Percentiles rank a stretch among this genome's conserved stretches.
Conservation (phyloP, 2,888 invertebrate genomes). For the Salticus scenicus region DNA sequence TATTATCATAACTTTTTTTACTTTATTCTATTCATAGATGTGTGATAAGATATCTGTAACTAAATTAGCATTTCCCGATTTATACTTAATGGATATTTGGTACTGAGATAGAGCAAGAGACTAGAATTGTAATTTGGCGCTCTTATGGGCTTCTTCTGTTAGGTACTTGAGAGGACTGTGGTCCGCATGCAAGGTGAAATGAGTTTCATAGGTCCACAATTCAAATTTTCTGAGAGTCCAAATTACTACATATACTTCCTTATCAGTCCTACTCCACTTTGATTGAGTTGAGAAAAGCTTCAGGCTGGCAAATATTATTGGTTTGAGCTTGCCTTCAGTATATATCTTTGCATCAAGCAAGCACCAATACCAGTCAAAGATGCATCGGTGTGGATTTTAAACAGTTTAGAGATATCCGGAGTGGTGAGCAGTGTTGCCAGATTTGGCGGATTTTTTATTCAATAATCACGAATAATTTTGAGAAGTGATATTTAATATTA, state of each 20-base stretch:
- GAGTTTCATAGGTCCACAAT: not conserved
- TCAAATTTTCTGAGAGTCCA: not conserved
- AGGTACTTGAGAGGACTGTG: slow-evolving; percentile 22
- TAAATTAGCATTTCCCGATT: not conserved
- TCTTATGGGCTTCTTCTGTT: not conserved
- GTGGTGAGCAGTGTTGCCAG: too few relatives aligned
- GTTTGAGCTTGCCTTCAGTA: not conserved
- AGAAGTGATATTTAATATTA: too few relatives aligned
- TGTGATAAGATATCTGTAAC: not conserved
- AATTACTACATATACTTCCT: not conserved
- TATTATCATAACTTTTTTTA: too few relatives aligned
- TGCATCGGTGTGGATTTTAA: not conserved
- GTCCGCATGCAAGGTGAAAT: not conserved
- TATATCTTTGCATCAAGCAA: not conserved
- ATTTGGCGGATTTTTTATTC: too few relatives aligned
- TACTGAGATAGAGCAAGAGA: not conserved
- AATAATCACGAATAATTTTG: too few relatives aligned
- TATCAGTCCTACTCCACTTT: not conserved
- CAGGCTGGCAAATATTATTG: not conserved
- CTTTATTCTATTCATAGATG: not conserved
- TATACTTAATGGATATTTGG: not conserved
- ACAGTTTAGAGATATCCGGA: not conserved
- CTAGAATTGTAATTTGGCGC: not conserved
- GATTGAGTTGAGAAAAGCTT: not conserved
- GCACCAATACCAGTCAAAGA: not conserved